Conservation (phyloP, 1,140 invertebrate genomes). For the Achatina immaculata region DNA sequence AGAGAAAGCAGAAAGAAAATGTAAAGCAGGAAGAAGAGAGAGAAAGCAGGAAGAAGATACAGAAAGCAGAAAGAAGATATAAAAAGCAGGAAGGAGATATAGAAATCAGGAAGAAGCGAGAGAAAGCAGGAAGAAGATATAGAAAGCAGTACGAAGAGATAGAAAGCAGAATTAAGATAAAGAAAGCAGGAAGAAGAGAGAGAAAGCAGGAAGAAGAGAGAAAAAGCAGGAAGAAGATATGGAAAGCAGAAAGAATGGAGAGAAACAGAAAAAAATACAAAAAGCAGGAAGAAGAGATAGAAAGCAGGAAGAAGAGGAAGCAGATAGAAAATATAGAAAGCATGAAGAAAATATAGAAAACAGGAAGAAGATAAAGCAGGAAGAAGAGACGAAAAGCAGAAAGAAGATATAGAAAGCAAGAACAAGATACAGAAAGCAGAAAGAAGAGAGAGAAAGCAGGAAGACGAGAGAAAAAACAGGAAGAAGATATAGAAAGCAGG, state of each 20-base stretch:
- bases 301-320: conserved; percentile 1
- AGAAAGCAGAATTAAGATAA: conserved; percentile 2
- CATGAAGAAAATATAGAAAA: not conserved
- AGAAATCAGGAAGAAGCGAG: conserved; percentile 4
- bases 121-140: conserved; percentile 2
- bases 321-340: not conserved
- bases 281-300: not conserved
- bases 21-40: not conserved
- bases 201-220: conserved; percentile 19
- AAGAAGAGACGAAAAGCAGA: not conserved
- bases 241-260: conserved; percentile 1
- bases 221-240: not conserved
- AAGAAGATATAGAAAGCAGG: conserved; percentile 5
- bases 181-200: not conserved
- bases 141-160: not conserved
- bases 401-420: conserved; percentile 4
- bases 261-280: conserved; percentile 15
- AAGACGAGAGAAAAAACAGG: not conserved
- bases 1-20: no score
- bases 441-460: not conserved
- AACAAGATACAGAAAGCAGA: conserved; percentile 5
- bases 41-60: conserved; percentile 5
- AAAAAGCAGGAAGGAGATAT: not conserved
- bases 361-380: not conserved
- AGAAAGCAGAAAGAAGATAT: not conserved